Conservation (phyloP, 2,888 invertebrate genomes). For the Seira ritae region DNA sequence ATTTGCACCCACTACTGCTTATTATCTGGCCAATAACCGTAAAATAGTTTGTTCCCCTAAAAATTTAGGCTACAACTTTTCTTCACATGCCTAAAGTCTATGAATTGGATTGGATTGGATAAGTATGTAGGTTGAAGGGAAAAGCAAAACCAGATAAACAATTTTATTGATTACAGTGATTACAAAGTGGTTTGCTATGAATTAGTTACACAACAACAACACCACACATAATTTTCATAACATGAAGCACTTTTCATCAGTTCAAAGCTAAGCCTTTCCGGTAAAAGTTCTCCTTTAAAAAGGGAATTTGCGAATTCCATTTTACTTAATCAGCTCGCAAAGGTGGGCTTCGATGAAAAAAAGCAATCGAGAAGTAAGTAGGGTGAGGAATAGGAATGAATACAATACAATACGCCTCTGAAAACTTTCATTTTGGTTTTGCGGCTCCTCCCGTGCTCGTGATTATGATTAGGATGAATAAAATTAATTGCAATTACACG, state of each 20-base stretch:
- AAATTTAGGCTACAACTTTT: conserved; percentile 46
- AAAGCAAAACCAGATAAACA: background rate
- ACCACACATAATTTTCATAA: background rate
- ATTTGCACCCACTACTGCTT: conserved; percentile 49
- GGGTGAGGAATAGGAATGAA: no score
- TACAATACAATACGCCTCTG: no score
- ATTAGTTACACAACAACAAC: background rate
- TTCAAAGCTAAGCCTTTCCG: background rate
- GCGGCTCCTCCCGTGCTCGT: no score
- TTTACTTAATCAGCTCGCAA: no score
- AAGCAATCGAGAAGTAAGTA: no score
- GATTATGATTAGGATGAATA: no score
- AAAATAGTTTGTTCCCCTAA: conserved; percentile 54
- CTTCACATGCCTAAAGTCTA: background rate
- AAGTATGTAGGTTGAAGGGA: background rate
- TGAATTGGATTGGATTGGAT: no score
- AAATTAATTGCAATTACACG: no score
- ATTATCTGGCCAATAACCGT: conserved; percentile 65
- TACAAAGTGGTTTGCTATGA: background rate
- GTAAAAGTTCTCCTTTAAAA: background rate
- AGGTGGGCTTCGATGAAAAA: no score
- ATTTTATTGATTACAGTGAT: background rate
- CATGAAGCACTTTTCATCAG: conserved; percentile 8
- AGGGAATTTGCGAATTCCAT: background rate
- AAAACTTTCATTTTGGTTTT: no score